Conservation (phyloP, 2,797 vertebrate genomes). For the Danio choprae region DNA sequence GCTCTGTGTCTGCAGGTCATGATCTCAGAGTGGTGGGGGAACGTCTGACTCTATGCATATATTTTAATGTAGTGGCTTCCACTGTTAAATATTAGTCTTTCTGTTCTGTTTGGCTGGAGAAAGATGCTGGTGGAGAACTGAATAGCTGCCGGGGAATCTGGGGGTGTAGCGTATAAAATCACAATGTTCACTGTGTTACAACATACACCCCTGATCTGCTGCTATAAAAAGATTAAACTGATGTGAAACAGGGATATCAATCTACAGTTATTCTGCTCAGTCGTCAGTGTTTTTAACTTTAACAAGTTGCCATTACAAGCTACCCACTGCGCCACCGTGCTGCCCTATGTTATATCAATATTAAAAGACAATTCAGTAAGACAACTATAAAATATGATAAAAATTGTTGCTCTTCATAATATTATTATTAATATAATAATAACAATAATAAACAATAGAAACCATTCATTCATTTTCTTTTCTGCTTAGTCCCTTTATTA, state of each 20-base stretch:
- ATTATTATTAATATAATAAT: too few relatives aligned
- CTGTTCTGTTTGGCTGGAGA: conserved; percentile 42
- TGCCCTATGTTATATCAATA: too few relatives aligned
- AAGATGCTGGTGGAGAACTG: conserved; percentile 24
- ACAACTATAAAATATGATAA: neutral
- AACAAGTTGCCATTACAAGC: too few relatives aligned
- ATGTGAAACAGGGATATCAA: conserved; percentile 44
- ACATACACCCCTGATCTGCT: conserved; percentile 19
- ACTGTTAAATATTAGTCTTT: conserved; percentile 60
- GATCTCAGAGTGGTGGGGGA: conserved; percentile 29
- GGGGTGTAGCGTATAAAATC: conserved; percentile 21
- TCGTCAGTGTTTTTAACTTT: too few relatives aligned
- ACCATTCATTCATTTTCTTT: too few relatives aligned
- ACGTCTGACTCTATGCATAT: conserved; percentile 40
- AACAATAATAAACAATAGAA: too few relatives aligned
- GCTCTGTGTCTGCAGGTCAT: conserved; percentile 41
- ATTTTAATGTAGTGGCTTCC: conserved; percentile 49
- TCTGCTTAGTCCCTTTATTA: too few relatives aligned
- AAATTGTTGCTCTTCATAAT: neutral
- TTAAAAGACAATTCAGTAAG: too few relatives aligned
- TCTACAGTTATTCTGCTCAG: too few relatives aligned
- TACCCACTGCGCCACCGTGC: too few relatives aligned
- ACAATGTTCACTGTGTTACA: conserved; percentile 30
- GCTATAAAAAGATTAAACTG: conserved; percentile 28
- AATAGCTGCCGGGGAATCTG: conserved; percentile 9